These are phyloP conservation scores for Syritta pipiens DNA, from an alignment of 2,888 invertebrate species.

Conservation along the genomic window DNA sequence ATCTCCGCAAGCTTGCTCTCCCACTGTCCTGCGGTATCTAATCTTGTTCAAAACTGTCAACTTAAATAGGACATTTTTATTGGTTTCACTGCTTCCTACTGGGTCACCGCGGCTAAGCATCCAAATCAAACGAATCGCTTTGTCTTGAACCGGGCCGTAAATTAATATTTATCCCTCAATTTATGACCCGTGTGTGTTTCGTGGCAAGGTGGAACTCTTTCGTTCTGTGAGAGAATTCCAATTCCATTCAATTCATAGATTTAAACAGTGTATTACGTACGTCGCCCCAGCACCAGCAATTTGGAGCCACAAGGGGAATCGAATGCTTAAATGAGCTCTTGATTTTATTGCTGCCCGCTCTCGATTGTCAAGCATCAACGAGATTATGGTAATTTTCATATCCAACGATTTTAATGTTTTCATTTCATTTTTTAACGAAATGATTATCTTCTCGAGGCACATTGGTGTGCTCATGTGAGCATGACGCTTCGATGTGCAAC, in stretches of 20 bases:
- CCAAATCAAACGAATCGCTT: conserved; percentile 64
- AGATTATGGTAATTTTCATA: conserved; percentile 64
- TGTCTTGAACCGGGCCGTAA: conserved; percentile 72
- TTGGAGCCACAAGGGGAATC: conserved; percentile 4
- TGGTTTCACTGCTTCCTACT: conserved; percentile 50
- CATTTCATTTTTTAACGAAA: conserved; percentile 53
- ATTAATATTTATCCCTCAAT: conserved; percentile 76
- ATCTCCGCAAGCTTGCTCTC: conserved; percentile 20
- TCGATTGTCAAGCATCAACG: conserved; percentile 51
- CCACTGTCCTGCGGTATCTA: conserved; percentile 12
- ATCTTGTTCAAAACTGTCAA: conserved; percentile 41
- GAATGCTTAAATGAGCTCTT: conserved; percentile 39
- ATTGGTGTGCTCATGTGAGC: conserved; percentile 19
- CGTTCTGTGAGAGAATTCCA: conserved; percentile 39
- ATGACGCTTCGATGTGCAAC: conserved; percentile 12
- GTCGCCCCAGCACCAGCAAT: conserved; percentile 11
- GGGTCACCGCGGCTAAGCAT: conserved; percentile 46
- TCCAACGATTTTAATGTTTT: conserved; percentile 60
- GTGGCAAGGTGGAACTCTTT: conserved; percentile 10
- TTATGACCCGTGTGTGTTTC: conserved; percentile 67
- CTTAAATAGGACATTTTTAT: conserved; percentile 52
- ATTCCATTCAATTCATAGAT: conserved; percentile 41
- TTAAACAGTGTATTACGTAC: conserved; percentile 2
- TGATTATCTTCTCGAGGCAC: conserved; percentile 9
- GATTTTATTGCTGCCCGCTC: conserved; percentile 59